Evolutionary conservation across 1,140 invertebrate genomes (phyloP).

Genomic region (Ctenoplectra terminalis): DNA sequence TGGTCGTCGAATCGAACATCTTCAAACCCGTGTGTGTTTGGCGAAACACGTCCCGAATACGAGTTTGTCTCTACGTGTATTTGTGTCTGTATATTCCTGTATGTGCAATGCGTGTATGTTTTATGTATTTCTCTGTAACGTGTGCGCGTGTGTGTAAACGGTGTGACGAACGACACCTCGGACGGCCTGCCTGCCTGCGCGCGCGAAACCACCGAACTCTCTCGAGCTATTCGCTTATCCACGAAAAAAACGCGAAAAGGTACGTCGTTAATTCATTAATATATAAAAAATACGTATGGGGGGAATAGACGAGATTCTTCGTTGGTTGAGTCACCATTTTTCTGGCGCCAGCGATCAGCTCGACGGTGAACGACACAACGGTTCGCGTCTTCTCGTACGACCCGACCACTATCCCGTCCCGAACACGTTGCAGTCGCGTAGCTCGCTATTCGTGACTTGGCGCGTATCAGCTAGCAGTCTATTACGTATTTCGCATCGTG

Average conservation of each 20-base stretch:
- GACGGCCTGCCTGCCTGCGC: constrained; percentile 47
- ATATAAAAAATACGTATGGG: constrained; percentile 61
- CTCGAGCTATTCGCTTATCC: constrained; percentile 57
- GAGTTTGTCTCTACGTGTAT: neutral
- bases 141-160: constrained; percentile 42
- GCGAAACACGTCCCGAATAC: constrained; percentile 68
- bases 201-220: constrained; percentile 52
- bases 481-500: neutral
- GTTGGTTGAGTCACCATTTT: constrained; percentile 61
- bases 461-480: neutral
- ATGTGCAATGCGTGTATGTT: neutral
- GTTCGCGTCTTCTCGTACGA: no score
- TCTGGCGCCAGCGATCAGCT: constrained; percentile 44
- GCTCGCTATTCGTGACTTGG: constrained; percentile 12
- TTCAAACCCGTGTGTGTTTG: constrained; percentile 73
- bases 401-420: neutral
- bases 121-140: no score
- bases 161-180: constrained; percentile 59
- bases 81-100: neutral
- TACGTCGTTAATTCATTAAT: constrained; percentile 51
- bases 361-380: constrained; percentile 54
- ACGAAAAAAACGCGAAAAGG: constrained; percentile 59
- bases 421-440: constrained; percentile 4
- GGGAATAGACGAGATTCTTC: constrained; percentile 61
- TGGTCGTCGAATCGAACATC: constrained; percentile 81